These are phyloP conservation scores for Neelides folsomi DNA, from an alignment of 2,888 invertebrate species.

Conservation along the genomic window DNA sequence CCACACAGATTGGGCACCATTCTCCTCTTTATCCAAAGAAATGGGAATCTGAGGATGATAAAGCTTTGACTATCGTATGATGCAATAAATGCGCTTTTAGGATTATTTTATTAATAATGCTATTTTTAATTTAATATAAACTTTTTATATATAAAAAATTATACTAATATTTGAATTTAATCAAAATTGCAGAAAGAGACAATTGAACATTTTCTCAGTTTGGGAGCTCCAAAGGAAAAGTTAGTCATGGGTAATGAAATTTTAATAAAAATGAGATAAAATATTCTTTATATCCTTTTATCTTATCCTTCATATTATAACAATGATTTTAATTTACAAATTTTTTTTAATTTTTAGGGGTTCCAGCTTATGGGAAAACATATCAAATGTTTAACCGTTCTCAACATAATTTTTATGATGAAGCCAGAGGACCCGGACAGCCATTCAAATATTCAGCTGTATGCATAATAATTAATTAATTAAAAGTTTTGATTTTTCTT, in stretches of 20 bases:
- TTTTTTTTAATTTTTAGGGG: neutral
- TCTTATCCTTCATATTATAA: too few relatives aligned
- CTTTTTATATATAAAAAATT: too few relatives aligned
- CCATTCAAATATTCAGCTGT: too few relatives aligned
- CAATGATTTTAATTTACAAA: too few relatives aligned
- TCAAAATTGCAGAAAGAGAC: neutral
- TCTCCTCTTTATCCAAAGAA: neutral
- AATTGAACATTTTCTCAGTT: neutral
- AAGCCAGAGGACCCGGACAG: neutral
- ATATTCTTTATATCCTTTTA: too few relatives aligned
- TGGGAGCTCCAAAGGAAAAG: conserved; percentile 1
- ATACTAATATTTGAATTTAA: too few relatives aligned
- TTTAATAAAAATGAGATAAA: too few relatives aligned
- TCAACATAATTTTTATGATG: conserved; percentile 1
- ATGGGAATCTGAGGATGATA: neutral
- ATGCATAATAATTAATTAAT: too few relatives aligned
- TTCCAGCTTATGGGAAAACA: conserved; percentile 2
- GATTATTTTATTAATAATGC: neutral
- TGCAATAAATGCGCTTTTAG: neutral
- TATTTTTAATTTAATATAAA: too few relatives aligned
- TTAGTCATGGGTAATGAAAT: neutral
- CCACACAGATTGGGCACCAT: conserved; percentile 1
- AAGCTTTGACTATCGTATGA: neutral
- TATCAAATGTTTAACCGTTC: neutral
- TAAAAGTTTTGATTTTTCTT: too few relatives aligned